These are phyloP conservation scores for Lepus townsendii DNA, from an alignment of 2,797 vertebrate species.

Conservation along the genomic window DNA sequence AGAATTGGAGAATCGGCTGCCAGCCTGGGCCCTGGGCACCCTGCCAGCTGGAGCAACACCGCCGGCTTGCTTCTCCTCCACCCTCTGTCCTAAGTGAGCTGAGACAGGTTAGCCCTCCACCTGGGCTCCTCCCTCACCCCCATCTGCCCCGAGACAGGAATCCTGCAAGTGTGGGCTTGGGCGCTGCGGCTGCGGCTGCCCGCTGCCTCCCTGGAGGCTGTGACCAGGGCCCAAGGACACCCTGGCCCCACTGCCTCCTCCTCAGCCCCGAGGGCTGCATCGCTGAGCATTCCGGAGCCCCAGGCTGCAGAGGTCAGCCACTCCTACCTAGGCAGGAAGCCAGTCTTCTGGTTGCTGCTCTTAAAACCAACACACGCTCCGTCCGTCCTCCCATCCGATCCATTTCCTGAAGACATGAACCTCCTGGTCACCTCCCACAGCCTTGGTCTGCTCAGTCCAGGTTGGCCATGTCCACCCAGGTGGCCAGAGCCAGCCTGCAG, in stretches of 20 bases:
- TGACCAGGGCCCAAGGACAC: no score
- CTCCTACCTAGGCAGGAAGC: slow-evolving; percentile 70
- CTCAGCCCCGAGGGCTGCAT: no score
- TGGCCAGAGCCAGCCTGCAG: not conserved
- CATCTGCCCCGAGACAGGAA: no score
- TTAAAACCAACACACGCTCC: slow-evolving; percentile 58
- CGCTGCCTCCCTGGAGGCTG: no score
- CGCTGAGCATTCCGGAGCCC: slow-evolving; percentile 56
- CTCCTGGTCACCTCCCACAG: slow-evolving; percentile 55
- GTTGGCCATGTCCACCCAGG: not conserved
- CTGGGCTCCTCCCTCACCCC: no score
- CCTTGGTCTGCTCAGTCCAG: not conserved
- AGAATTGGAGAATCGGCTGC: no score
- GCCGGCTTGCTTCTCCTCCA: no score
- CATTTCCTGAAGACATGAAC: slow-evolving; percentile 42
- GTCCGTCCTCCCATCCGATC: not conserved
- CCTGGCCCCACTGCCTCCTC: no score
- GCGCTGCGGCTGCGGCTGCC: no score
- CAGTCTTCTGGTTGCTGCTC: slow-evolving; percentile 78
- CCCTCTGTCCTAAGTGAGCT: not conserved
- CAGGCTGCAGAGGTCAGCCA: not conserved
- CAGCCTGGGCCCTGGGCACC: no score
- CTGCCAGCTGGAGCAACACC: not conserved
- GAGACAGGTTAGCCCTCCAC: not conserved
- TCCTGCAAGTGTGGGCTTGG: no score